These are phyloP conservation scores for Acanthoscelides obtectus DNA, from an alignment of 2,888 invertebrate genomes.

Conservation along the genomic window DNA sequence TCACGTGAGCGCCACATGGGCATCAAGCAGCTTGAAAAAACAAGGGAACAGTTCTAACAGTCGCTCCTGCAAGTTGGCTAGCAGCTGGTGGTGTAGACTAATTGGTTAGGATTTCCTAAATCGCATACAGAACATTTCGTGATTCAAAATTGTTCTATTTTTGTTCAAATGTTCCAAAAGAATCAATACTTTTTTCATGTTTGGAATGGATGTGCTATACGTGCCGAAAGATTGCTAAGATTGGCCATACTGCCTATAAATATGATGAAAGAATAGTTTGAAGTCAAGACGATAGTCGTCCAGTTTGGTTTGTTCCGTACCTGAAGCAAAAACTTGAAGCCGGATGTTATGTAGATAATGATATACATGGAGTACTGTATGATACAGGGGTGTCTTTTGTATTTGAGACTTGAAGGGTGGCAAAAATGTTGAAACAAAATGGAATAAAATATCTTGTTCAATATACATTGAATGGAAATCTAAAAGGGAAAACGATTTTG, in stretches of 20 bases:
- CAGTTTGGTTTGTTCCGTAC: slow-evolving; percentile 31
- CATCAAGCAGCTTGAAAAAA: no score
- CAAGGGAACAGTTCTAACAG: no score
- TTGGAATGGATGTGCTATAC: not conserved
- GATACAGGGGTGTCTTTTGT: slow-evolving; percentile 17
- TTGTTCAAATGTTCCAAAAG: no score
- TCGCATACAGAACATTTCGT: no score
- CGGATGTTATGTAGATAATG: slow-evolving; percentile 20
- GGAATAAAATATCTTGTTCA: not conserved
- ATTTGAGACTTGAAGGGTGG: not conserved
- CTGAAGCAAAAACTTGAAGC: slow-evolving; percentile 27
- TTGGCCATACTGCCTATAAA: not conserved
- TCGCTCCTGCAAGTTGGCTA: no score
- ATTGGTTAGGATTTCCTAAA: no score
- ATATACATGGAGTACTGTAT: slow-evolving; percentile 3
- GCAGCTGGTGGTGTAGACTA: no score
- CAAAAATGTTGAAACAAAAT: slow-evolving; percentile 12
- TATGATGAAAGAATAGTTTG: not conserved
- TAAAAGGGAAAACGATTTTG: no score
- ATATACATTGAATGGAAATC: no score
- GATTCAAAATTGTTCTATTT: no score
- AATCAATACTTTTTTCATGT: no score
- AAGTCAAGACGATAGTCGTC: slow-evolving; percentile 8
- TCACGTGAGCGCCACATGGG: no score
- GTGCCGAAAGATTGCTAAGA: not conserved